A percentile compares a stretch with the other conserved stretches of the same genome.
Conservation (phyloP, 2,797 vertebrate genomes). For the Acanthiza pusilla region DNA sequence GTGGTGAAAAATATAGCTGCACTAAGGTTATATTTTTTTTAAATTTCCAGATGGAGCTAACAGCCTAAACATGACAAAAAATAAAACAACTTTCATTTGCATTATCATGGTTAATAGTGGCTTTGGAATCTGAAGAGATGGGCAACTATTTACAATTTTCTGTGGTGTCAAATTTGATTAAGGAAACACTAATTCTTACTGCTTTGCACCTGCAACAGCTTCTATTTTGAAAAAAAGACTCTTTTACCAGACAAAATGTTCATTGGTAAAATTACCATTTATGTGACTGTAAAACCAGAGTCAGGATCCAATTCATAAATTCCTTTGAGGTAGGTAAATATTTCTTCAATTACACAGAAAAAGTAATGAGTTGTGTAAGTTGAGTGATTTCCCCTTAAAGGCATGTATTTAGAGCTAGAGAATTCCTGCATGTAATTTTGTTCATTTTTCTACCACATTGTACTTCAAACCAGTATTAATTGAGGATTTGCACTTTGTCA, state of each 20-base stretch:
- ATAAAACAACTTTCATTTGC: neutral
- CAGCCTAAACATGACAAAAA: neutral
- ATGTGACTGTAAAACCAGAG: neutral
- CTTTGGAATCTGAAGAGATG: neutral
- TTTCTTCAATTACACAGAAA: neutral
- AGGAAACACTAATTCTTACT: neutral
- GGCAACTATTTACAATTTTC: neutral
- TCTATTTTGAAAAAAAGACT: neutral
- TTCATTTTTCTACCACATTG: neutral
- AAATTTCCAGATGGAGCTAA: neutral
- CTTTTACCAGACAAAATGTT: neutral
- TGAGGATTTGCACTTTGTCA: neutral
- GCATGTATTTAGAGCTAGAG: neutral
- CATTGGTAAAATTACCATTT: neutral
- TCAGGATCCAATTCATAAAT: neutral
- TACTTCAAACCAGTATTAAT: neutral
- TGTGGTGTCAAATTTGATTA: neutral
- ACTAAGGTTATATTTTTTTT: neutral
- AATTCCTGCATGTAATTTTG: neutral
- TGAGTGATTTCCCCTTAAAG: neutral
- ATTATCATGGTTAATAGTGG: neutral
- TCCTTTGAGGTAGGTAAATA: constrained; percentile 13
- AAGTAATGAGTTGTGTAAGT: neutral
- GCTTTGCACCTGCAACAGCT: neutral
- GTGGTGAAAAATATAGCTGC: neutral